A percentile compares a stretch with the other conserved stretches of the same genome.
Evolutionary conservation across 2,113 vertebrate species (phyloP).

Genomic region (Pao palembangensis): DNA sequence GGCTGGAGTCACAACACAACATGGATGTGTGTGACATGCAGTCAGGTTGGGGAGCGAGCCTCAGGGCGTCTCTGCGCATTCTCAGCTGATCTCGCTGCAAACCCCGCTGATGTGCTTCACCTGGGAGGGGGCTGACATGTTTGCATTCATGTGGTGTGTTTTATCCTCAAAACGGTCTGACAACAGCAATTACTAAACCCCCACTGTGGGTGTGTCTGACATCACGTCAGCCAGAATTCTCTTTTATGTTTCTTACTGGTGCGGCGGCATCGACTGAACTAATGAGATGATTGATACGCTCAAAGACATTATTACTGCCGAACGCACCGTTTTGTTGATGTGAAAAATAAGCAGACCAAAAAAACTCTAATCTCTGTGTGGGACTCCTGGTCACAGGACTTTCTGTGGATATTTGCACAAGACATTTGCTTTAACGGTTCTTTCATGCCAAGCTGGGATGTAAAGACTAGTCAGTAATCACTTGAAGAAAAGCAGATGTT

Average conservation of each 20-base stretch:
- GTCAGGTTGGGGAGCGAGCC: conserved; percentile 36
- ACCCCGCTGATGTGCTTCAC: conserved; percentile 30
- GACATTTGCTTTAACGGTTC: background rate
- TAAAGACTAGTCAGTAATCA: conserved; percentile 14
- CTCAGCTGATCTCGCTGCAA: conserved; percentile 7
- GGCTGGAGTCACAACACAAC: conserved; percentile 28
- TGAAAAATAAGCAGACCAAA: too few species aligned
- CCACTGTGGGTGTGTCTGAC: background rate
- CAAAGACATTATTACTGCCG: too few species aligned
- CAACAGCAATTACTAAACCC: conserved; percentile 4
- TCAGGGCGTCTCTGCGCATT: conserved; percentile 27
- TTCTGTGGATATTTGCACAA: background rate
- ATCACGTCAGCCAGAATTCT: background rate
- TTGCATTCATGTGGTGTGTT: conserved; percentile 1
- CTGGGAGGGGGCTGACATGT: conserved; percentile 3
- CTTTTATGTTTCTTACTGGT: background rate
- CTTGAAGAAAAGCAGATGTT: conserved; percentile 13
- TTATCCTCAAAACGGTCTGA: background rate
- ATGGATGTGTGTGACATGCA: conserved; percentile 48
- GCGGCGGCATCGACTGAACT: background rate
- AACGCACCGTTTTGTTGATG: too few species aligned
- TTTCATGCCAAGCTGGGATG: background rate
- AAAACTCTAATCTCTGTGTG: too few species aligned
- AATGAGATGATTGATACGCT: background rate
- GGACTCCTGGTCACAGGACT: too few species aligned